phyloP scores from a whole-genome alignment of 1,140 invertebrate genomes.

The Macrotrachela quadricornifera region DNA sequence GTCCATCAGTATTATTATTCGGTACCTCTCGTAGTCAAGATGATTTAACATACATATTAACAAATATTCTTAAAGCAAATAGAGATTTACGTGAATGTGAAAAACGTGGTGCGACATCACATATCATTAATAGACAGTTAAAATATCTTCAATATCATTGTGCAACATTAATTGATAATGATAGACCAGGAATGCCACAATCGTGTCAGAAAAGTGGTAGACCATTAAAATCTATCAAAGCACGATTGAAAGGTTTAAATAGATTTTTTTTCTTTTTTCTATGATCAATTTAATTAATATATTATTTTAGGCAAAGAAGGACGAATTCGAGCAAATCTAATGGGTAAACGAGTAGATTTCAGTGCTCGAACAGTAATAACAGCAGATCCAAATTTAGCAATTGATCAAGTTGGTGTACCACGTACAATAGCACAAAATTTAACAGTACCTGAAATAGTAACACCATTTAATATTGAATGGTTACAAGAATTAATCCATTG shows the following conservation, averaged over 20 bases:
- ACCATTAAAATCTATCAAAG: no score
- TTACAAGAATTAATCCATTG: constrained; percentile 84
- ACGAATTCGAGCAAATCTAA: constrained; percentile 87
- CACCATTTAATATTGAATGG: constrained; percentile 93
- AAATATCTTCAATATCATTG: constrained; percentile 97
- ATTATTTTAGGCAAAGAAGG: constrained; percentile 56
- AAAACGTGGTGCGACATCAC: constrained; percentile 75
- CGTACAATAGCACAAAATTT: constrained; percentile 93
- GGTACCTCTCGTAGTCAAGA: constrained; percentile 81
- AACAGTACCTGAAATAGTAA: constrained; percentile 96
- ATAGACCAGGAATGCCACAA: no score
- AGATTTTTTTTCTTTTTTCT: no score
- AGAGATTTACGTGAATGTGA: constrained; percentile 84
- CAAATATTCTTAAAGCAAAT: constrained; percentile 94
- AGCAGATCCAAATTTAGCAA: constrained; percentile 89
- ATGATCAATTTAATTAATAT: no score
- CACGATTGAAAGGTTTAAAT: constrained; percentile 11
- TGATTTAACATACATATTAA: constrained; percentile 91
- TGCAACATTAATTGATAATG: constrained; percentile 65
- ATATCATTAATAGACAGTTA: constrained; percentile 84
- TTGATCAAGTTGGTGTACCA: constrained; percentile 95
- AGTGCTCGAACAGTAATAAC: constrained; percentile 97
- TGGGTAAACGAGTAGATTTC: constrained; percentile 99
- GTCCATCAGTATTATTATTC: constrained; percentile 97
- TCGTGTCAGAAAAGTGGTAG: no score